Percentiles rank a stretch among this genome's conserved stretches.
Evolutionary conservation across 2,888 invertebrate genomes (phyloP).

Genomic region (Phasia obesa): DNA sequence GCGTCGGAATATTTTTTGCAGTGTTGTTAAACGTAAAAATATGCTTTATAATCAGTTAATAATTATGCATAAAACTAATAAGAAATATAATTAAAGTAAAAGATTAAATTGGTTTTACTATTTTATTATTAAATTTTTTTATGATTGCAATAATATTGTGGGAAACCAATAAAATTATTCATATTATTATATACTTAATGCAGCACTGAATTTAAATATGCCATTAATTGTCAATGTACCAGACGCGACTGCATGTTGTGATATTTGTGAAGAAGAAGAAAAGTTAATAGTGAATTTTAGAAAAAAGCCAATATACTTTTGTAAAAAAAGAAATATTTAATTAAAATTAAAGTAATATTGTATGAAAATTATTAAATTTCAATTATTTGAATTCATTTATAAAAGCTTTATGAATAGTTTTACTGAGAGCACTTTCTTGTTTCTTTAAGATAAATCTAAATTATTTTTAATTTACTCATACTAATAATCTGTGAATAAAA

Average conservation of each 20-base stretch:
- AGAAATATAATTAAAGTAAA: too few species aligned
- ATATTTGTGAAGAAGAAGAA: slow-evolving; percentile 41
- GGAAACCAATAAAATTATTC: too few species aligned
- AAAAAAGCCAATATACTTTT: slow-evolving; percentile 10
- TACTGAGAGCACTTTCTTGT: too few species aligned
- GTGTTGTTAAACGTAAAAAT: slow-evolving; percentile 55
- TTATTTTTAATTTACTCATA: not conserved
- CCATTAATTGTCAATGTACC: slow-evolving; percentile 9
- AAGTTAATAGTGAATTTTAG: slow-evolving; percentile 16
- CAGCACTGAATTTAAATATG: slow-evolving; percentile 26
- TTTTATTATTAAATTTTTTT: not conserved
- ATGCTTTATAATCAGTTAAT: not conserved
- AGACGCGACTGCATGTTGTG: slow-evolving; percentile 49
- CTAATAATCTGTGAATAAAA: slow-evolving; percentile 22
- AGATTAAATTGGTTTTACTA: not conserved
- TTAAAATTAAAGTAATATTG: not conserved
- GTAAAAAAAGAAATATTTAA: slow-evolving; percentile 23
- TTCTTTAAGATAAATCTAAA: too few species aligned
- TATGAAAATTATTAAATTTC: not conserved
- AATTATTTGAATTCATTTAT: not conserved
- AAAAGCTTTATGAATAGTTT: not conserved
- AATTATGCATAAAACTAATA: not conserved
- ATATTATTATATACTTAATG: slow-evolving; percentile 1
- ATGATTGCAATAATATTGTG: not conserved
- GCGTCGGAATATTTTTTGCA: slow-evolving; percentile 41